Percentiles rank a stretch among this genome's conserved stretches.
Evolutionary conservation across 2,113 vertebrate species (phyloP).

Genomic region (Clarias gariepinus): DNA sequence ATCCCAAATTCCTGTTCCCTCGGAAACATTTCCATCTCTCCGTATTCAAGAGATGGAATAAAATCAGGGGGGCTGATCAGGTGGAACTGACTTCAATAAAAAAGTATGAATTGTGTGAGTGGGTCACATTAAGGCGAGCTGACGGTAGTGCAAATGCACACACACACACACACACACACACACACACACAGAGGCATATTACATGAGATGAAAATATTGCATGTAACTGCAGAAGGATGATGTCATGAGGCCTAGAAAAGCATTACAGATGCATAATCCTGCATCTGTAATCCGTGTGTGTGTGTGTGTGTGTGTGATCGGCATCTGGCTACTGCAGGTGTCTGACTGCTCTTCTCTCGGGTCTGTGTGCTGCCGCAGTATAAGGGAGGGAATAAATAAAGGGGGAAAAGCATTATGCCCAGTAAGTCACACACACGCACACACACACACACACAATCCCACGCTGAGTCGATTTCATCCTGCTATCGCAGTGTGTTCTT

Average conservation of each 20-base stretch:
- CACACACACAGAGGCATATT: not conserved
- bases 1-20: not conserved
- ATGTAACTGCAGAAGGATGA: conserved; percentile 33
- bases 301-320: conserved; percentile 14
- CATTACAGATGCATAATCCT: conserved; percentile 41
- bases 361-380: conserved; percentile 25
- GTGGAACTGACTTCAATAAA: not conserved
- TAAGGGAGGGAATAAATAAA: conserved; percentile 22
- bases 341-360: conserved; percentile 14
- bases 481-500: not conserved
- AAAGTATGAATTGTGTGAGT: too few relatives aligned
- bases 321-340: conserved; percentile 17
- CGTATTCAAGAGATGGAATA: not conserved
- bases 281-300: conserved; percentile 22
- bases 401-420: not conserved
- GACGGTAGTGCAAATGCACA: not conserved
- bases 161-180: not conserved
- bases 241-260: conserved; percentile 51
- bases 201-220: conserved; percentile 25
- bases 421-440: conserved; percentile 30
- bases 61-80: too few relatives aligned
- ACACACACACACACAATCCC: conserved; percentile 13
- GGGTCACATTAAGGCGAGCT: not conserved
- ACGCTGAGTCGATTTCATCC: conserved; percentile 18
- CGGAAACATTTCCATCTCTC: not conserved